Evolutionary conservation across 2,113 vertebrate species (phyloP).

Genomic region (Chaetodon trifascialis): DNA sequence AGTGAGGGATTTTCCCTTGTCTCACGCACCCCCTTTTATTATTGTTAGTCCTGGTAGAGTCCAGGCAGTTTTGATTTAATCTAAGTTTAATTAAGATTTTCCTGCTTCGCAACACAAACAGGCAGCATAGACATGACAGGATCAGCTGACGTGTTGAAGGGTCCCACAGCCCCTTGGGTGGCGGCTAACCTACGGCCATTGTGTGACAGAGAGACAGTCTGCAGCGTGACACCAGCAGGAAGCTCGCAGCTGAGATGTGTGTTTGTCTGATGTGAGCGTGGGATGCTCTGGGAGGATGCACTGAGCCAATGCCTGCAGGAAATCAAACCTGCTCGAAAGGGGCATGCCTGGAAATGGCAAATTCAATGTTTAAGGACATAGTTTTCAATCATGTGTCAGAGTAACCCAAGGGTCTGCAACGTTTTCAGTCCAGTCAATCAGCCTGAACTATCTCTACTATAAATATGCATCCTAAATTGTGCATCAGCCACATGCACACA

Average conservation of each 20-base stretch:
- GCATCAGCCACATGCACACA: background rate
- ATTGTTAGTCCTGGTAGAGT: background rate
- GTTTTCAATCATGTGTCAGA: constrained; percentile 23
- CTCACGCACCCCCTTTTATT: background rate
- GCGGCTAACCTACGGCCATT: background rate
- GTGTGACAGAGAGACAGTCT: background rate
- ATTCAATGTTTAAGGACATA: background rate
- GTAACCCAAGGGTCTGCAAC: background rate
- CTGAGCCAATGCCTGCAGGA: background rate
- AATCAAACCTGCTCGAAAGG: constrained; percentile 8
- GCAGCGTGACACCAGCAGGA: background rate
- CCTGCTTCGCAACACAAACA: background rate
- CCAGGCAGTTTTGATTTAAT: background rate
- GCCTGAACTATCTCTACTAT: background rate
- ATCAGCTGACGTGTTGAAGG: background rate
- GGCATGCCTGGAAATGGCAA: background rate
- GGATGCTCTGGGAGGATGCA: background rate
- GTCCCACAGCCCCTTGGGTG: background rate
- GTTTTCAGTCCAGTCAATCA: background rate
- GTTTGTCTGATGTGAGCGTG: constrained; percentile 12
- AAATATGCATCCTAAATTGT: background rate
- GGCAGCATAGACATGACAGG: background rate
- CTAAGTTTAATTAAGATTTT: background rate
- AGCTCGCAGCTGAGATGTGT: background rate
- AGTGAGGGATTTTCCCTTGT: background rate